Base-by-base conservation (phyloP, 2,797 vertebrate species). In the Tokudaia muenninki region DNA sequence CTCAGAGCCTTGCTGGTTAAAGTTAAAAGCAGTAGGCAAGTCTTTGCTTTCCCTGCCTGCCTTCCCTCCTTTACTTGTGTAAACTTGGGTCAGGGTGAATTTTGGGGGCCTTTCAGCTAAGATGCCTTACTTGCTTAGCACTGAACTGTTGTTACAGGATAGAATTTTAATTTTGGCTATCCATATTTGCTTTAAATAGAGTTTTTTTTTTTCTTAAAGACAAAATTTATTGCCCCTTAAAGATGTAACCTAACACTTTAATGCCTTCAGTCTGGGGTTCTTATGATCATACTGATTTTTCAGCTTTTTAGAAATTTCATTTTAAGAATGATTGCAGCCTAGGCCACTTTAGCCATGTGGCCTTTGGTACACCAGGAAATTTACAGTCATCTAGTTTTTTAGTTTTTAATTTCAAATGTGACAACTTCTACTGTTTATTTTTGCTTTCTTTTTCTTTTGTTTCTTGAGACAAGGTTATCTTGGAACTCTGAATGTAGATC, bases 1-100 rank as follows among this genome's bases (percentile, higher is more conserved):
- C 77, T 95, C 57, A 87, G 63, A 83, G 37, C 57, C 67, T 94
- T 91, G n/a, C 75, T 83, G 59, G 63, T 94, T 94, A 75, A 12
- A 13, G 67, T 37, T 72, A 37, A 37, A 70, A 72, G 70, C 65
- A 13, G 61, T 65, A 65, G 22, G 2, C 9, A 65, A 65, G 61
- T 26, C 31, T 34, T 67, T 67, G 65, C 34, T n/a, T 67, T 65
- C 44, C 92, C 41, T 44, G 44, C 19, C 57, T 70, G 47, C 75
- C 41, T 14, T 31, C 12, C 1, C 13, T 21, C 37, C 22, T n/a
- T 82, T 31, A n/a, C 59, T n/a, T 72, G 41, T 67, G 31, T 86
- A 8, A 52, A 82, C 59, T 24, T 70, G 82, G 61, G 9, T 34
- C 31, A 91, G 22, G 44, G 26, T 29, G 29, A 29, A 24, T 79